A percentile compares a stretch with the other conserved stretches of the same genome.
These are phyloP conservation scores for Rhegmatorhina hoffmannsi DNA, from an alignment of 2,113 vertebrate species.

Conservation along the genomic window DNA sequence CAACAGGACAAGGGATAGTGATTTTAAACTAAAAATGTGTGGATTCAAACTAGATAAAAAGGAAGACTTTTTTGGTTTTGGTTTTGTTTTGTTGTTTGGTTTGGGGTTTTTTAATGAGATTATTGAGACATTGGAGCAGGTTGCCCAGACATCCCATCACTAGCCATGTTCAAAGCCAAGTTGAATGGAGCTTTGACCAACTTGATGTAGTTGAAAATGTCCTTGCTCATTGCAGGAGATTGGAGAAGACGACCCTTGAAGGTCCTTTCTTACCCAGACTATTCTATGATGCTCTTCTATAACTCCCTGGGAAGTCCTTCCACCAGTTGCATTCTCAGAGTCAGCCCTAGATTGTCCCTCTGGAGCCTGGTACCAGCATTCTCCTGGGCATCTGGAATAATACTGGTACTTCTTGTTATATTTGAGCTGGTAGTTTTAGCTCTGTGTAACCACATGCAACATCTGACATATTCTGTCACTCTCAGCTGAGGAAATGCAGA, in stretches of 20 bases:
- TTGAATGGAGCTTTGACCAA: background rate
- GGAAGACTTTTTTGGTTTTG: background rate
- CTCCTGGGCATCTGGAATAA: background rate
- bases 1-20: background rate
- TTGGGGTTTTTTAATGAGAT: background rate
- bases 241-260: background rate
- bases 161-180: accelerated
- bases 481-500: background rate
- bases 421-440: background rate
- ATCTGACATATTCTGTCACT: background rate
- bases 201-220: background rate
- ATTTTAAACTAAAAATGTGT: background rate
- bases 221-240: background rate
- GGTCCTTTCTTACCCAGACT: background rate
- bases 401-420: background rate
- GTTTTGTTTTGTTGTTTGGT: too few species aligned
- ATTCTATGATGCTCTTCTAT: background rate
- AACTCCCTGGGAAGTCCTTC: background rate
- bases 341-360: background rate
- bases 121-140: background rate
- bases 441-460: background rate
- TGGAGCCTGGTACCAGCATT: background rate
- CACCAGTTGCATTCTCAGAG: background rate
- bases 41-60: background rate
- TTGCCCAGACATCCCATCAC: background rate